These are phyloP conservation scores for Circus cinereus DNA, from an alignment of 2,797 vertebrate species.

Conservation along the genomic window DNA sequence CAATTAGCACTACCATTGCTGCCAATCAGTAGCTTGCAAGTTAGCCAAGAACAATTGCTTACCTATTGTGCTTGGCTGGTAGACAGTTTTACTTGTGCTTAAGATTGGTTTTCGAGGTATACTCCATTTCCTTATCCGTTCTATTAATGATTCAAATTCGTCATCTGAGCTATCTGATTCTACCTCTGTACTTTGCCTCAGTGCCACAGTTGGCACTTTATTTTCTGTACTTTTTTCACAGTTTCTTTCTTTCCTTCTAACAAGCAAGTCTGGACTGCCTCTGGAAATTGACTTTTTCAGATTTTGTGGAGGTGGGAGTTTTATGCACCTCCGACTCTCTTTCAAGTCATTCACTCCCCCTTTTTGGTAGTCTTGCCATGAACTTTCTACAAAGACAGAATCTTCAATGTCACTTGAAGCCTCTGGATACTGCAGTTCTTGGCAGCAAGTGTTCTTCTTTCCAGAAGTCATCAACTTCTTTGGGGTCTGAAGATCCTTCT, in stretches of 20 bases:
- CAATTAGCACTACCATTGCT: background rate
- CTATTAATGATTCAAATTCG: slow-evolving; percentile 81
- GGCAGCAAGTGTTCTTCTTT: slow-evolving; percentile 40
- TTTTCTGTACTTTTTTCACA: background rate
- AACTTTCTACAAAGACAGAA: slow-evolving; percentile 72
- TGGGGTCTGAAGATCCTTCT: background rate
- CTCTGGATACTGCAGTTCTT: slow-evolving; percentile 67
- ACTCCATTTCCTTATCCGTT: slow-evolving; percentile 73
- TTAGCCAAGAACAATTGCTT: background rate
- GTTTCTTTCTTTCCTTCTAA: background rate
- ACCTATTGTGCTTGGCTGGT: slow-evolving; percentile 11
- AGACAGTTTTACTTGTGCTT: background rate
- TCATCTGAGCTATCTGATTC: slow-evolving; percentile 78
- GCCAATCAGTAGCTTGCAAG: background rate
- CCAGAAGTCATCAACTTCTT: background rate
- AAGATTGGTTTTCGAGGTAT: background rate
- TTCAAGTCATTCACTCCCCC: background rate
- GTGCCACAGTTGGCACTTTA: background rate
- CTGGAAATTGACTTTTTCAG: background rate
- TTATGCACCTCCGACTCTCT: background rate
- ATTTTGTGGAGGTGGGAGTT: background rate
- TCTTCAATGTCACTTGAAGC: slow-evolving; percentile 78
- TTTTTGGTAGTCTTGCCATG: slow-evolving; percentile 58
- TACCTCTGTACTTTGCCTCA: background rate
- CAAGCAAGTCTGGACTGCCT: background rate